phyloP scores from a whole-genome alignment of 1,140 invertebrate species.

The Protaetia brevitarsis region DNA sequence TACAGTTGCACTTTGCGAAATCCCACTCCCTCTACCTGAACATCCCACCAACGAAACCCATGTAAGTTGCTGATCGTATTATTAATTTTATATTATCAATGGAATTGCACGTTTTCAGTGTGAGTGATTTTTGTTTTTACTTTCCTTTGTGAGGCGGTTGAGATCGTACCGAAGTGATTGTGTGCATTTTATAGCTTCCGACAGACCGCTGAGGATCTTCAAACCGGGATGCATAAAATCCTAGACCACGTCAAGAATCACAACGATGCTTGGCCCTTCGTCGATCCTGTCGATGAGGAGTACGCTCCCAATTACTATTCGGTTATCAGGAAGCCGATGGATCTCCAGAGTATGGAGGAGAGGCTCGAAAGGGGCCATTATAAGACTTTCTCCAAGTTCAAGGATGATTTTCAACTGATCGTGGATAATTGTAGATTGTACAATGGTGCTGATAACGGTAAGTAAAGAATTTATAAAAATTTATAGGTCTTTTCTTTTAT shows the following conservation, averaged over 20 bases:
- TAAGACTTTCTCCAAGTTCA: slow-evolving; percentile 74
- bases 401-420: slow-evolving; percentile 83
- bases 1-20: not conserved
- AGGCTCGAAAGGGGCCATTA: slow-evolving; percentile 79
- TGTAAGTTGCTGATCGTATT: not conserved
- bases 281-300: slow-evolving; percentile 86
- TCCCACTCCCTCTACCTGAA: not conserved
- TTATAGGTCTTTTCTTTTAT: too few relatives aligned
- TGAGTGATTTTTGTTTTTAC: not conserved
- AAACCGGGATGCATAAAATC: slow-evolving; percentile 86
- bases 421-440: slow-evolving; percentile 88
- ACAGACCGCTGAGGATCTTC: slow-evolving; percentile 76
- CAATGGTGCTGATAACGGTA: slow-evolving; percentile 89
- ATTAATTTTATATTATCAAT: not conserved
- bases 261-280: slow-evolving; percentile 88
- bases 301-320: slow-evolving; percentile 86
- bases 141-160: not conserved
- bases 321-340: slow-evolving; percentile 77
- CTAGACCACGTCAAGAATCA: slow-evolving; percentile 80
- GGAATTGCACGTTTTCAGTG: not conserved
- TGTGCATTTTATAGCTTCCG: slow-evolving; percentile 59
- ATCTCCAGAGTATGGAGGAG: slow-evolving; percentile 83
- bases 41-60: not conserved
- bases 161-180: not conserved
- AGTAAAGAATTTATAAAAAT: slow-evolving; percentile 35